phyloP scores from a whole-genome alignment of 2,113 vertebrate genomes.

The Hippolais icterina region DNA sequence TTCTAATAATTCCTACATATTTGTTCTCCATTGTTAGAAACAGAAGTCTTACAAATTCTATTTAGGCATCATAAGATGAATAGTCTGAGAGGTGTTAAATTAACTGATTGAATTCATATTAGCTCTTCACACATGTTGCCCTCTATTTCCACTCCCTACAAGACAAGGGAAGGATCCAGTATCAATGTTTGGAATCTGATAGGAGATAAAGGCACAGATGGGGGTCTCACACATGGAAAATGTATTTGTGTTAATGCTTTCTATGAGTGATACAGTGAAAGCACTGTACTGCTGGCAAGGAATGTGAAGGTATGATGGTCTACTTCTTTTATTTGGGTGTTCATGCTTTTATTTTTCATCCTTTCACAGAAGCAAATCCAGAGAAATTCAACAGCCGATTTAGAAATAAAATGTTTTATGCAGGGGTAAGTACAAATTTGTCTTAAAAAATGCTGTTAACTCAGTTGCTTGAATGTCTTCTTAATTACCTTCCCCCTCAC shows the following conservation, averaged over 20 bases:
- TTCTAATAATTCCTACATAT: background rate
- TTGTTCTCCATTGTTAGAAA: background rate
- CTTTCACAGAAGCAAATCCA: slow-evolving; percentile 89
- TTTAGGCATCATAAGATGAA: background rate
- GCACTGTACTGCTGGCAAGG: background rate
- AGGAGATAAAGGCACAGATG: background rate
- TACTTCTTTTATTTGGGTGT: background rate
- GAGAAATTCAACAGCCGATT: slow-evolving; percentile 98
- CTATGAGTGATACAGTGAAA: background rate
- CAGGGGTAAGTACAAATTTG: slow-evolving; percentile 83
- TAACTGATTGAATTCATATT: background rate
- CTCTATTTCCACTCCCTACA: background rate
- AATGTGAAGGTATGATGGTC: background rate
- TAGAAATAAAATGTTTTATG: slow-evolving; percentile 98
- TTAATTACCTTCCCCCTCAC: background rate
- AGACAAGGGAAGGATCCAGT: background rate
- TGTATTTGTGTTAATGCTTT: background rate
- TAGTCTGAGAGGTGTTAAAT: background rate
- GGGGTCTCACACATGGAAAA: background rate
- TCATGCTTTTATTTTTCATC: slow-evolving; percentile 8
- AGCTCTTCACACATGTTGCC: background rate
- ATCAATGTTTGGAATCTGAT: background rate
- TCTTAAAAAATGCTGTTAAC: background rate
- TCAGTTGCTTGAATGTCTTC: background rate
- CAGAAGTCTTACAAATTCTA: background rate